phyloP scores from a whole-genome alignment of 2,888 invertebrate species.

The Acanthacorydalis orientalis region DNA sequence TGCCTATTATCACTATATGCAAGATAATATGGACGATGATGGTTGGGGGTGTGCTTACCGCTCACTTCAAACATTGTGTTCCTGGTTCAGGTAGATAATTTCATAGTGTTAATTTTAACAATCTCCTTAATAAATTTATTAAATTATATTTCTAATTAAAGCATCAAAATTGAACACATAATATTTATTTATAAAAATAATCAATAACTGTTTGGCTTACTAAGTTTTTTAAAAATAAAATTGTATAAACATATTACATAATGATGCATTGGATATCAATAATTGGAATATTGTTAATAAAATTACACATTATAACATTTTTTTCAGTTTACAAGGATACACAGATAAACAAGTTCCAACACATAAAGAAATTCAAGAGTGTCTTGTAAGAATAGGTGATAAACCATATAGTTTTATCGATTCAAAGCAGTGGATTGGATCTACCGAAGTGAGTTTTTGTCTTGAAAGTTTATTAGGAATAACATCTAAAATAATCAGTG shows the following conservation, averaged over 20 bases:
- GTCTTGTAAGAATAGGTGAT: conserved; percentile 86
- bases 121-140: no score
- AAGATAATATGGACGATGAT: conserved; percentile 82
- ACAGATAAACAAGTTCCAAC: conserved; percentile 59
- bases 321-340: conserved; percentile 47
- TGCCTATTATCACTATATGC: conserved; percentile 93
- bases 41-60: conserved; percentile 99
- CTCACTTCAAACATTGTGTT: conserved; percentile 88
- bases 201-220: no score
- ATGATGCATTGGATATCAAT: no score
- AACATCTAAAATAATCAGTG: conserved; percentile 65
- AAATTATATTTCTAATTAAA: no score
- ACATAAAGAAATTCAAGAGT: conserved; percentile 80
- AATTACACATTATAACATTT: background rate
- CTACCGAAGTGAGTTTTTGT: conserved; percentile 89
- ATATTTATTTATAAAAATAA: no score
- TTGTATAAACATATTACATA: no score
- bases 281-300: no score
- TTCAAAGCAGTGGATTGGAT: conserved; percentile 94
- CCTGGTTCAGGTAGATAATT: conserved; percentile 81
- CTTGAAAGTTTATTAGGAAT: conserved; percentile 65
- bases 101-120: no score
- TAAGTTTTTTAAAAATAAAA: no score
- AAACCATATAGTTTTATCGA: conserved; percentile 76
- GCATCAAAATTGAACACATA: no score